A percentile compares a stretch with the other conserved stretches of the same genome.
Evolutionary conservation across 1,140 invertebrate genomes (phyloP).

Genomic region (Samia ricini): DNA sequence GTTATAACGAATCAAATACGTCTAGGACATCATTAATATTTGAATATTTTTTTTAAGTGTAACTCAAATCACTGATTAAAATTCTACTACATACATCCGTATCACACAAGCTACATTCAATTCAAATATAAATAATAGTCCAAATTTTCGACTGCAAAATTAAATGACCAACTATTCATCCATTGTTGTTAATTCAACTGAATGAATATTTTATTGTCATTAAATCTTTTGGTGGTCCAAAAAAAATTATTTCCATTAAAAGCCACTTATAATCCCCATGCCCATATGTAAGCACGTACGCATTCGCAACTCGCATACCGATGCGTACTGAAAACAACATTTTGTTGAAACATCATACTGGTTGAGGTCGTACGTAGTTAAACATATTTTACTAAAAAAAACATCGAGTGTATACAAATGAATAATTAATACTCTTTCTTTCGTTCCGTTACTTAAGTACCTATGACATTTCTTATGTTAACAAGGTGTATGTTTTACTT

Average conservation of each 20-base stretch:
- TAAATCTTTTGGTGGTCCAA: background rate
- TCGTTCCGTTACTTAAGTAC: too few relatives aligned
- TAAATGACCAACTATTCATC: too few relatives aligned
- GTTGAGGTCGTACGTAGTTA: background rate
- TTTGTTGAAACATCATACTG: background rate
- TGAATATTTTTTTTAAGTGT: too few relatives aligned
- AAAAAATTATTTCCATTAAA: background rate
- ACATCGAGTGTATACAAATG: background rate
- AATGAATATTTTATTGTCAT: background rate
- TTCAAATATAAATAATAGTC: background rate
- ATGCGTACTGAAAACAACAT: background rate
- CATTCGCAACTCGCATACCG: background rate
- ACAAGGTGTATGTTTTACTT: too few relatives aligned
- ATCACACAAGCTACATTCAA: background rate
- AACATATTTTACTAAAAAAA: background rate
- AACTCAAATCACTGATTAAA: background rate
- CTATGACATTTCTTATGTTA: too few relatives aligned
- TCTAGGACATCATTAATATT: too few relatives aligned
- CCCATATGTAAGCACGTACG: background rate
- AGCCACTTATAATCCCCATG: background rate
- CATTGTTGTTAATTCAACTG: background rate
- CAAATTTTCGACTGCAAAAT: background rate
- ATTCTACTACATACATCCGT: background rate
- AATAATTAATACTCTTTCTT: background rate
- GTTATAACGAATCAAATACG: too few relatives aligned